Base-by-base conservation (phyloP, 2,113 vertebrate species). In the Camelus bactrianus region DNA sequence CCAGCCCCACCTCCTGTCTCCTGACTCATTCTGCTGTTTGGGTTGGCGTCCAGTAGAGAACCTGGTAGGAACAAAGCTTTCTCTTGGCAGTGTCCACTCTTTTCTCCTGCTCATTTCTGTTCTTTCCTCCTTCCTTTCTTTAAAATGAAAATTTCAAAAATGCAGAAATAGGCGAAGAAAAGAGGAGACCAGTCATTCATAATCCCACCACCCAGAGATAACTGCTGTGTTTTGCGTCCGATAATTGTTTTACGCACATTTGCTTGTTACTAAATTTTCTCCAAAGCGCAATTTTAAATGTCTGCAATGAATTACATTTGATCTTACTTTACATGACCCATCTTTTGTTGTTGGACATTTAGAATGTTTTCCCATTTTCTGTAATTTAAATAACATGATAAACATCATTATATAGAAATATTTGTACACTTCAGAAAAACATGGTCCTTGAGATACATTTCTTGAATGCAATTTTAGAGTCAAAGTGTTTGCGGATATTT, bases 401-500 rank as follows among this genome's bases (percentile, higher is more conserved):
- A 91, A 67, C 42, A 89, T 62, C n/a, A 28, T 62, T 42, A 75
- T 56, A 50, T 24, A 80, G 52, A 84, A 64, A 67, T 52, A 48
- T 90, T 14, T 28, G 16, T 70, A 3, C 13, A 70, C 56, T 94
- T 70, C 38, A 15, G 80, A 85, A 48, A 85, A 89, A 30, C 8
- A n/a, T 32, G 52, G 19, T 60, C 54, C 35, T 79, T 77, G 65
- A 94, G 60, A 95, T 89, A 88, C 70, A 95, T 85, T 84, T 87
- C 24, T 54, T 32, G 15, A 90, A 13, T 60, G 80, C 84, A 83
- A 84, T 90, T 91, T 93, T 30, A 81, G 35, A 73, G n/a, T 52
- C 38, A 62, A 26, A 87, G 32, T n/a, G 11, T 77, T 96, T 76
- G 11, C 35, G 38, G 22, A 35, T 89, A 65, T 77, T 58, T 80